These are phyloP conservation scores for Phenganax marumi DNA, from an alignment of 92 coral and sea anemone genomes.

Conservation along the genomic window DNA sequence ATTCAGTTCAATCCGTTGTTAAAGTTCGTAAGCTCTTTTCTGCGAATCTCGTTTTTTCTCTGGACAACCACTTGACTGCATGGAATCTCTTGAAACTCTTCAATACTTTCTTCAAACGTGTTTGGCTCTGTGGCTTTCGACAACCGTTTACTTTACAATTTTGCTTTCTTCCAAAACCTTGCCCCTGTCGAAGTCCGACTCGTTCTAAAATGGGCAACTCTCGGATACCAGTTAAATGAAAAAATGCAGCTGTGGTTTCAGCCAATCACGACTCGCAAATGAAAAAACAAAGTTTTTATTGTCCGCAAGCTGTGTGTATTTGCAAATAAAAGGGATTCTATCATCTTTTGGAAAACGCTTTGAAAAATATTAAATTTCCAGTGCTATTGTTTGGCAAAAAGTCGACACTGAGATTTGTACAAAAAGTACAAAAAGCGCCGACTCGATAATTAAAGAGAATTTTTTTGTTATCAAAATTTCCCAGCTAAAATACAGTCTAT, in stretches of 20 bases:
- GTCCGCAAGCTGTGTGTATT: constrained; percentile 32
- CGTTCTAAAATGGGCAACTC: constrained; percentile 27
- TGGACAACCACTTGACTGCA: too few relatives aligned
- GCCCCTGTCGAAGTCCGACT: neutral
- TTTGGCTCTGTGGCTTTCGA: neutral
- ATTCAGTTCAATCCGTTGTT: too few relatives aligned
- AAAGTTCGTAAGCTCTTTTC: too few relatives aligned
- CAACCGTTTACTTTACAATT: neutral
- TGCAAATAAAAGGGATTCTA: constrained; percentile 30
- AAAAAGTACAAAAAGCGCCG: constrained; percentile 23
- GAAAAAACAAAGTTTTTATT: constrained; percentile 23
- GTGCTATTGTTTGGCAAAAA: neutral
- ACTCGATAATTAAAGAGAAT: neutral
- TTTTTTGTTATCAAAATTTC: neutral
- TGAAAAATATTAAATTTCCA: neutral
- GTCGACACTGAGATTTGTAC: neutral
- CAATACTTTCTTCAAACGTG: neutral
- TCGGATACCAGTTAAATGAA: constrained; percentile 20
- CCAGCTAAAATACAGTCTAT: constrained; percentile 4
- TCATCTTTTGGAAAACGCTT: neutral
- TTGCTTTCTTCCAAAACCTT: neutral
- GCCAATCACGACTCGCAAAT: constrained; percentile 14
- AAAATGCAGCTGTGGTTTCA: constrained; percentile 31
- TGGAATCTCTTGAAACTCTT: too few relatives aligned
- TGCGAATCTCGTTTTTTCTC: too few relatives aligned